These are phyloP conservation scores for Bovichtus variegatus DNA, from an alignment of 2,797 vertebrate genomes.

Conservation along the genomic window DNA sequence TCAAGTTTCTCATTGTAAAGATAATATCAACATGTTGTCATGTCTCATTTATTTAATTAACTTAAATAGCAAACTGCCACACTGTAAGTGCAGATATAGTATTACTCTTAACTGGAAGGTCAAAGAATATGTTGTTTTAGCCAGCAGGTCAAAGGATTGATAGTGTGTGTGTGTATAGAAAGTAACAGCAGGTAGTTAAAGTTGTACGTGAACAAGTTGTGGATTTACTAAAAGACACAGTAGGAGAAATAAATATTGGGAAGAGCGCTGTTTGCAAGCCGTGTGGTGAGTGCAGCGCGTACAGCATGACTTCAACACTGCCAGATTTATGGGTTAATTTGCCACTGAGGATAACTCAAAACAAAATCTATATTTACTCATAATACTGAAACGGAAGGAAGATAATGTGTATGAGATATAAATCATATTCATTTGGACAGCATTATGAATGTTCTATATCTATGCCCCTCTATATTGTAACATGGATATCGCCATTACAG, in stretches of 20 bases:
- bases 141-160: neutral
- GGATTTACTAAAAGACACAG: neutral
- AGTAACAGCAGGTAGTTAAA: slow-evolving; percentile 16
- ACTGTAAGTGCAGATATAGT: slow-evolving; percentile 5
- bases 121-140: slow-evolving; percentile 17
- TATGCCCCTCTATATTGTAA: neutral
- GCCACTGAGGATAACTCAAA: neutral
- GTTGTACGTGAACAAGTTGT: neutral
- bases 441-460: slow-evolving; percentile 20
- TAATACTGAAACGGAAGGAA: slow-evolving; percentile 9
- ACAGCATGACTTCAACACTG: slow-evolving; percentile 31
- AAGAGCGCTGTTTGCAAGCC: neutral
- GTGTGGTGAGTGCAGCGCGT: slow-evolving; percentile 4
- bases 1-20: slow-evolving; percentile 14
- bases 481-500: slow-evolving; percentile 7
- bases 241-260: neutral
- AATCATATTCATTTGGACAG: neutral
- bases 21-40: slow-evolving; percentile 1
- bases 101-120: slow-evolving; percentile 17
- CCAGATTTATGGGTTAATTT: slow-evolving; percentile 28
- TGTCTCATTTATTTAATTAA: slow-evolving; percentile 38
- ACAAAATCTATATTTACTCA: slow-evolving; percentile 1
- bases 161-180: slow-evolving; percentile 5
- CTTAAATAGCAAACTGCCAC: slow-evolving; percentile 26
- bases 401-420: neutral